phyloP scores from a whole-genome alignment of 2,113 vertebrate genomes.

The Scytalopus superciliaris region DNA sequence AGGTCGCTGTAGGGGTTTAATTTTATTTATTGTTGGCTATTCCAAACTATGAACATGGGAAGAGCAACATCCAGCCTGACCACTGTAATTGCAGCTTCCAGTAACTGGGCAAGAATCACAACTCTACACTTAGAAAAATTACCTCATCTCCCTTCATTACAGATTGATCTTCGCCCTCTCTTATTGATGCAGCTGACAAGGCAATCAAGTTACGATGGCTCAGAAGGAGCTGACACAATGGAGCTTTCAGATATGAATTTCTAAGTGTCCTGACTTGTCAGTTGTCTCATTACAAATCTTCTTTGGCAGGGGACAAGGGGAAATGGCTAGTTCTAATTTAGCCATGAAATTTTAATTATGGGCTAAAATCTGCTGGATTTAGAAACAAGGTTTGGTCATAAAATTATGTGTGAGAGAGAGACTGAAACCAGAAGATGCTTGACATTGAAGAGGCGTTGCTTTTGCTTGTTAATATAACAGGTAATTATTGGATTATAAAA shows the following conservation, averaged over 20 bases:
- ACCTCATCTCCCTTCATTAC: not conserved
- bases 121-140: not conserved
- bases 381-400: not conserved
- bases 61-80: not conserved
- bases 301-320: not conserved
- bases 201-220: not conserved
- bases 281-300: not conserved
- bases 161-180: not conserved
- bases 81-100: not conserved
- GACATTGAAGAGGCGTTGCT: not conserved
- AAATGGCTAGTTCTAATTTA: not conserved
- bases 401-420: not conserved
- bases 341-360: not conserved
- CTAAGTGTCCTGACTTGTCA: not conserved
- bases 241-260: not conserved
- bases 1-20: no score
- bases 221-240: not conserved
- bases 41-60: not conserved
- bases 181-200: slow-evolving; percentile 4
- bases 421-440: not conserved
- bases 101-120: not conserved
- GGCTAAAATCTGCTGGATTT: not conserved
- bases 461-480: not conserved
- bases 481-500: not conserved
- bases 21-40: not conserved